Conservation (phyloP, 2,797 vertebrate species). For the Pangasius macronema region DNA sequence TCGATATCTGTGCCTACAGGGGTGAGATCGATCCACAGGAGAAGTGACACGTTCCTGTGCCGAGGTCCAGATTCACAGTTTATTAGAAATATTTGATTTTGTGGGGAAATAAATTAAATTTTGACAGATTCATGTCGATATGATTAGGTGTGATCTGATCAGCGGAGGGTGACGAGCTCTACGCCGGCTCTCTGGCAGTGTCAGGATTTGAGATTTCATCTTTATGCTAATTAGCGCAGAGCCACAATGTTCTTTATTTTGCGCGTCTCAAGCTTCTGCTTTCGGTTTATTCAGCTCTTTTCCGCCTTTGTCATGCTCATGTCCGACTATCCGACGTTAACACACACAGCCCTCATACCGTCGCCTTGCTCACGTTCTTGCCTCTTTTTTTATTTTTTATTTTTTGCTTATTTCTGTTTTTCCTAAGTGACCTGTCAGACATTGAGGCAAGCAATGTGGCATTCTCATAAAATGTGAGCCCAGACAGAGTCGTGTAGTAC, state of each 20-base stretch:
- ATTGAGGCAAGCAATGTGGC: too few species aligned
- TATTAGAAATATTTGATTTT: neutral
- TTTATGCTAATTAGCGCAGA: neutral
- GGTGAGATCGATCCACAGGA: neutral
- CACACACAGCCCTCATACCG: too few species aligned
- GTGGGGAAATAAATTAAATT: neutral
- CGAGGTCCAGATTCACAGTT: neutral
- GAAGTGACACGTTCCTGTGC: neutral
- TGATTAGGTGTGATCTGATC: neutral
- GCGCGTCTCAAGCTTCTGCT: neutral
- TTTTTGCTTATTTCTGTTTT: neutral
- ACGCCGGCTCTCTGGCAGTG: neutral
- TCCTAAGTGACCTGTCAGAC: too few species aligned
- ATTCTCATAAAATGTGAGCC: too few species aligned
- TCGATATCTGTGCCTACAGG: neutral
- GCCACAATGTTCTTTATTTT: neutral
- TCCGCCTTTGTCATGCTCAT: neutral
- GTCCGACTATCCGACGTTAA: neutral
- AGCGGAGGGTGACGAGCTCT: neutral
- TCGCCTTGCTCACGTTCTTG: too few species aligned
- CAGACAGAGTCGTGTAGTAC: too few species aligned
- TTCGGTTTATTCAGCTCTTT: neutral
- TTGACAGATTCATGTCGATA: neutral
- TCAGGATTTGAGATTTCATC: neutral
- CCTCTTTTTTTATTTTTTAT: neutral